These are phyloP conservation scores for Rutpela maculata DNA, from an alignment of 2,888 invertebrate genomes.

Conservation along the genomic window DNA sequence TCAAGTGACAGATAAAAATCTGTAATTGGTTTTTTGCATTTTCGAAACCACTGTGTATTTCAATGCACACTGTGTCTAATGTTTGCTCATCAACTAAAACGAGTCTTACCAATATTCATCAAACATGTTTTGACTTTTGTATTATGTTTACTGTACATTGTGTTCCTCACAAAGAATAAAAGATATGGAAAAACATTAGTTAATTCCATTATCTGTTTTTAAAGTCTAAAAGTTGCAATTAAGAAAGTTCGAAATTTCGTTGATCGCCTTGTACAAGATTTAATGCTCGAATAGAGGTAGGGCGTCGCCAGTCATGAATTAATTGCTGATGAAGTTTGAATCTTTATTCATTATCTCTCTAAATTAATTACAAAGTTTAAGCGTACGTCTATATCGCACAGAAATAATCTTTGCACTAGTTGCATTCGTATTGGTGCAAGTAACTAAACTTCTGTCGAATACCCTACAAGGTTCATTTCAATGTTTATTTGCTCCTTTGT, in stretches of 20 bases:
- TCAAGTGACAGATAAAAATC: too few relatives aligned
- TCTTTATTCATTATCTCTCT: conserved; percentile 7
- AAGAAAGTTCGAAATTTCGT: background rate
- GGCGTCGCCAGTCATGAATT: conserved; percentile 7
- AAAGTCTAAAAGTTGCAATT: background rate
- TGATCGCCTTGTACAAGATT: background rate
- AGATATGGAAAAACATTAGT: too few relatives aligned
- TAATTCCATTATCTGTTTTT: too few relatives aligned
- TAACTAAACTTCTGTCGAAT: background rate
- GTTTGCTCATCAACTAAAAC: too few relatives aligned
- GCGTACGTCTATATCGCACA: background rate
- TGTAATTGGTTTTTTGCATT: too few relatives aligned
- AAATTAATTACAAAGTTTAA: conserved; percentile 4
- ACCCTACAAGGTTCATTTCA: background rate
- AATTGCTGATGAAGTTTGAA: conserved; percentile 7
- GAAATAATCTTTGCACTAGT: conserved; percentile 7
- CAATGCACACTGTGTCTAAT: too few relatives aligned
- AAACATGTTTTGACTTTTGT: too few relatives aligned
- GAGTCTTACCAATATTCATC: too few relatives aligned
- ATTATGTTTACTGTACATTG: too few relatives aligned
- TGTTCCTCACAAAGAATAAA: too few relatives aligned
- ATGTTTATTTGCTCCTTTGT: background rate
- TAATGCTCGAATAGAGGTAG: background rate
- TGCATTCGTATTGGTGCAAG: background rate
- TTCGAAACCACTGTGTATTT: too few relatives aligned